phyloP scores from a whole-genome alignment of 2,113 vertebrate species.

The Centropus bengalensis region DNA sequence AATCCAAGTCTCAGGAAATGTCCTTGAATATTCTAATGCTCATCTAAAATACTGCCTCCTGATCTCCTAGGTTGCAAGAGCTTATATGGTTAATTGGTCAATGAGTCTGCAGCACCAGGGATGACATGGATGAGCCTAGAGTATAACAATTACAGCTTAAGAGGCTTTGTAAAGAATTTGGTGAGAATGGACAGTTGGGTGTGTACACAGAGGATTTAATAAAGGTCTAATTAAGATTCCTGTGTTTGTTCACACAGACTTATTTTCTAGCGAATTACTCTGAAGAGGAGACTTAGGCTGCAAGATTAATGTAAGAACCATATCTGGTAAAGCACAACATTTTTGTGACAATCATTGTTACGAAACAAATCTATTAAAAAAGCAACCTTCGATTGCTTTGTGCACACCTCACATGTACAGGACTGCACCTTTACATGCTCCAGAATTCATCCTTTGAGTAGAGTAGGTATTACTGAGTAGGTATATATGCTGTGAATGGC shows the following conservation, averaged over 20 bases:
- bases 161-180: not conserved
- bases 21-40: not conserved
- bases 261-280: not conserved
- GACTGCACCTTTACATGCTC: not conserved
- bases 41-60: not conserved
- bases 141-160: not conserved
- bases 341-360: not conserved
- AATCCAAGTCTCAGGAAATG: not conserved
- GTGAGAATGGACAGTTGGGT: not conserved
- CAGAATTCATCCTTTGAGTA: not conserved
- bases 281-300: not conserved
- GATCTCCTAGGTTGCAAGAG: slow-evolving; percentile 63
- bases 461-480: not conserved
- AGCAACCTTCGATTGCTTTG: not conserved
- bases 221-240: not conserved
- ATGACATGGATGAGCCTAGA: not conserved
- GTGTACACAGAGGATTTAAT: not conserved
- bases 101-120: not conserved
- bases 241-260: not conserved
- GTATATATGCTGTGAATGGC: not conserved
- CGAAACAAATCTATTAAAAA: not conserved
- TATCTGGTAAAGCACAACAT: not conserved
- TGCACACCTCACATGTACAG: fast-evolving
- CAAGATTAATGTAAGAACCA: not conserved
- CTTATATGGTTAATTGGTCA: slow-evolving; percentile 36